A percentile compares a stretch with the other conserved stretches of the same genome.
Evolutionary conservation across 2,797 vertebrate genomes (phyloP).

Genomic region (Halcyon chelicuti): DNA sequence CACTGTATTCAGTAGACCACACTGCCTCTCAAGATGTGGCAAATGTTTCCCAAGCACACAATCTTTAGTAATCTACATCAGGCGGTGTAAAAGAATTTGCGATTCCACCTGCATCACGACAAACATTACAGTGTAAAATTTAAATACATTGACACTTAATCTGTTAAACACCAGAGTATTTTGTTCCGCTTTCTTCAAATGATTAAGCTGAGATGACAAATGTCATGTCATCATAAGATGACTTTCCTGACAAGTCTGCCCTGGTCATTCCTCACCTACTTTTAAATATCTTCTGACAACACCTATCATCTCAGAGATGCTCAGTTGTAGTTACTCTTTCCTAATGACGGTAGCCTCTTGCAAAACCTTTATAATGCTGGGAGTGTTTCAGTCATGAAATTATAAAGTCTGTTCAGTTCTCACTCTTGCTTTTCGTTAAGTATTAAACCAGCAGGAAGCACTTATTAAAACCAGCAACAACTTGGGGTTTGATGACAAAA

Average conservation of each 20-base stretch:
- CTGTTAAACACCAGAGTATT: background rate
- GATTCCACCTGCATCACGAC: background rate
- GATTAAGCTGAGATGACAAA: background rate
- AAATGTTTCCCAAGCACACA: background rate
- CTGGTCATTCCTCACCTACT: background rate
- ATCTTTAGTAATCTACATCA: background rate
- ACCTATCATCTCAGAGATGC: background rate
- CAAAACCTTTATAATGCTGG: background rate
- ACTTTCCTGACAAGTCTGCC: background rate
- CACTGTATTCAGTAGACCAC: background rate
- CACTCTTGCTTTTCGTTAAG: background rate
- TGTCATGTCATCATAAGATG: background rate
- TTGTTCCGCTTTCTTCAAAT: background rate
- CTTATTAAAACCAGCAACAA: background rate
- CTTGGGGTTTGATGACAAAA: background rate
- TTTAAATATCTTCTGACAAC: background rate
- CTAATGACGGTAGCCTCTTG: background rate
- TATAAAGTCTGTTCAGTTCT: background rate
- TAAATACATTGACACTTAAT: background rate
- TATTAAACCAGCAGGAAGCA: background rate
- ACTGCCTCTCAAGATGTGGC: background rate
- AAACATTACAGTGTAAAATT: background rate
- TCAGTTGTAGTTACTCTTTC: background rate
- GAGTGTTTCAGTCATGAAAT: background rate
- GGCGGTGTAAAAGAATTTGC: background rate